These are phyloP conservation scores for Endomychus coccineus DNA, from an alignment of 2,888 invertebrate species.

Conservation along the genomic window DNA sequence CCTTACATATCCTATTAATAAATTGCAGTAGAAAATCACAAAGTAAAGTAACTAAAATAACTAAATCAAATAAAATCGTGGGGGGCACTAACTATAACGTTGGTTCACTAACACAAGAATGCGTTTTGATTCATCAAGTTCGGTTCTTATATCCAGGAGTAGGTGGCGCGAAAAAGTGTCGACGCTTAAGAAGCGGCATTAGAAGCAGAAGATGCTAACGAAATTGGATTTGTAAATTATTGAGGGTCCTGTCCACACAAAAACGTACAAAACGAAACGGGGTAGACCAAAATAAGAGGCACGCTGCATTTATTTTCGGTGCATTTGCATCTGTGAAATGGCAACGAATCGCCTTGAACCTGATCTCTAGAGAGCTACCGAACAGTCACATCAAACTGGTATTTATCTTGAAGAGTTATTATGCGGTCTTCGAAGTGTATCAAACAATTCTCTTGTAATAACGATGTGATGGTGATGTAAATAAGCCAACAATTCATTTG, in stretches of 20 bases:
- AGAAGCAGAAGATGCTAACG: slow-evolving; percentile 22
- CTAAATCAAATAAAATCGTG: no score
- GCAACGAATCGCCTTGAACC: slow-evolving; percentile 40
- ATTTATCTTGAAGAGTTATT: no score
- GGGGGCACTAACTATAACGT: background rate
- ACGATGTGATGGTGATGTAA: no score
- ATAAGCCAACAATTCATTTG: no score
- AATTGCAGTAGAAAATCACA: background rate
- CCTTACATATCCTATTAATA: no score
- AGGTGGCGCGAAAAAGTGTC: slow-evolving; percentile 2
- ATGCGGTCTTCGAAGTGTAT: no score
- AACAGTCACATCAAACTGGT: no score
- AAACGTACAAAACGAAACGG: background rate
- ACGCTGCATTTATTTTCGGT: background rate
- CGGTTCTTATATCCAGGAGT: slow-evolving; percentile 27
- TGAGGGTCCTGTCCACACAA: background rate
- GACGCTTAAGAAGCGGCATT: no score
- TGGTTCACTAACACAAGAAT: slow-evolving; percentile 24
- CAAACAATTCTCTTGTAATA: no score
- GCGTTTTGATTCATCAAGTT: slow-evolving; percentile 26
- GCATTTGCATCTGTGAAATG: slow-evolving; percentile 32
- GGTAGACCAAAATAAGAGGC: background rate
- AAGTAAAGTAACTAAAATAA: no score
- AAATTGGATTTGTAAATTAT: no score
- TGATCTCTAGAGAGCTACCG: slow-evolving; percentile 20